Base-by-base conservation (phyloP, 2,888 invertebrate genomes). In the Lutraria lutraria region DNA sequence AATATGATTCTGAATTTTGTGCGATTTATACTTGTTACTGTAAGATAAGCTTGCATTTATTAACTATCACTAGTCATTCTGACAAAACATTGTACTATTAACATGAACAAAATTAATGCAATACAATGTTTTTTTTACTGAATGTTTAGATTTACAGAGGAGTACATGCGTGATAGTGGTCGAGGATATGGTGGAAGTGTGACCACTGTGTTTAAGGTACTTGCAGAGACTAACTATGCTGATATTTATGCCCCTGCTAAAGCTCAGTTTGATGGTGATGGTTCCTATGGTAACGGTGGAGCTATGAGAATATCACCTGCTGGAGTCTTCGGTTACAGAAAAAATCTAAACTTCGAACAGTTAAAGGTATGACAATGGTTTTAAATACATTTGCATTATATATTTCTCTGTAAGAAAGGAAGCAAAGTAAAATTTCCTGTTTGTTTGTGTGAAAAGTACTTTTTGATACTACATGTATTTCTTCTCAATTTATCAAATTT, bases 261-360 rank as follows among this genome's bases (percentile, higher is more conserved):
- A 83, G 97, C 97, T 93, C 98, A 98, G 95, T 98, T 98, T 95
- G 96, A 97, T 93, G 98, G 98, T 2, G 93, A 94, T 16, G 98
- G 98, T 0, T 98, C 98, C 0, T 98, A 97, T 96, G 98, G 98
- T n/a, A 98, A 98, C 96, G 98, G 98, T 0, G 98, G 98, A 80
- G 98, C 98, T 0, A 98, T 98, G 98, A 97, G 98, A 94, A 97
- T 98, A 52, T 97, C 98, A 34, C 98, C 98, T 1, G 96, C 98
- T 72, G 97, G 98, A 0, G 96, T 98, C 80, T 98, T 97, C 93
- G 94, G 92, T 13, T 90, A 93, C 85, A 83, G 76, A 21, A 93
- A 94, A 81, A 82, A 92, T 31, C 83, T 93, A 60, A 89, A 93
- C 34, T 88, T 91, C 79, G 43, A 89, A 16, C 90, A 93, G 34